Conservation (phyloP, 2,888 invertebrate species). For the Pristionchus entomophagus region DNA sequence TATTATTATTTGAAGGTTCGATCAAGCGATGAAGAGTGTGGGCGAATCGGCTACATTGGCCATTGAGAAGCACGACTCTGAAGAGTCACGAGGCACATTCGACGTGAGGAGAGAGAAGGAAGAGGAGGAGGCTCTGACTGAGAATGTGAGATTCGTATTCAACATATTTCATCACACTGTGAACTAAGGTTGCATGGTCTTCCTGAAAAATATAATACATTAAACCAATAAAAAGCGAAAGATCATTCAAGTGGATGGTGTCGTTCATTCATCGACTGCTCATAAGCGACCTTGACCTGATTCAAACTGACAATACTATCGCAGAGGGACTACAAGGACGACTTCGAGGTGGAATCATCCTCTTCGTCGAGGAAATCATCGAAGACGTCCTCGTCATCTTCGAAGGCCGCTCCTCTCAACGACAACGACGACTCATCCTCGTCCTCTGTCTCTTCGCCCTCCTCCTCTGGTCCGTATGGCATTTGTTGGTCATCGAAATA, state of each 20-base stretch:
- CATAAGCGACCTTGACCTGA: too few species aligned
- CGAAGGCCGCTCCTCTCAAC: neutral
- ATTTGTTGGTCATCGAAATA: too few species aligned
- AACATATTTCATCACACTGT: too few species aligned
- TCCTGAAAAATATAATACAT: too few species aligned
- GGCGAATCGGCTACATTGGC: neutral
- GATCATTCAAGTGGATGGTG: too few species aligned
- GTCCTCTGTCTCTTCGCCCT: slow-evolving; percentile 21
- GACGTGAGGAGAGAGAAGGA: neutral
- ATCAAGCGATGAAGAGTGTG: slow-evolving; percentile 38
- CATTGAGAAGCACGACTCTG: neutral
- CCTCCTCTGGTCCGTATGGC: slow-evolving; percentile 12
- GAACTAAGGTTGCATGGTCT: too few species aligned
- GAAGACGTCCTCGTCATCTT: neutral
- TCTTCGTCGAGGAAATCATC: neutral
- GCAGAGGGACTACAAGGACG: slow-evolving; percentile 27
- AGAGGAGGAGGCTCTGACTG: too few species aligned
- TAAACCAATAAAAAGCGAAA: too few species aligned
- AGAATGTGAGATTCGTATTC: too few species aligned
- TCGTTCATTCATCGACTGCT: too few species aligned
- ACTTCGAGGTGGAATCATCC: slow-evolving; percentile 29
- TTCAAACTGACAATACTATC: too few species aligned
- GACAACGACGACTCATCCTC: neutral
- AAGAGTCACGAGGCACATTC: slow-evolving; percentile 30
- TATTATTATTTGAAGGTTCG: slow-evolving; percentile 7